Evolutionary conservation across 2,888 invertebrate genomes (phyloP), one percentile per base, ranked within the genome.

Genomic region (Flexamia atlantica): DNA sequence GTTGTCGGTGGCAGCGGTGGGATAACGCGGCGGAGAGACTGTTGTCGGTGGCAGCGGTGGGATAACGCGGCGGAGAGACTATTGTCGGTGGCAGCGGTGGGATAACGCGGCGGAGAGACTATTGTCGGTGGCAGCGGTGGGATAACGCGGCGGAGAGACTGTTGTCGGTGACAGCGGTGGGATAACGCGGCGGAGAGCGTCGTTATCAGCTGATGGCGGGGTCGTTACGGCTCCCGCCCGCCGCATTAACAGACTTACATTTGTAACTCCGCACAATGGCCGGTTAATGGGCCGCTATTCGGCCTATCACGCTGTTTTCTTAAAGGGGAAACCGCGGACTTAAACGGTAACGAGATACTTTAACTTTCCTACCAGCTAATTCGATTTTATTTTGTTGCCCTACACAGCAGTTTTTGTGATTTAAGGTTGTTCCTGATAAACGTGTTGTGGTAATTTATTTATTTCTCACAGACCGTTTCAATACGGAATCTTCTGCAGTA

Each of bases 241-340:
- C 64, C 64, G 64, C 64, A 64, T 64, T 64, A 28, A 64, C 64
- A 64, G 64, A 64, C 64, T 64, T 64, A 64, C 64, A 64, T 64
- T 64, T 64, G 64, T 64, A 28, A 64, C 64, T 28, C 28, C 57
- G 14, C 64, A 64, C 64, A 64, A 64, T 64, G 64, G 12, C 64
- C 64, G 64, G 57, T 28, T 64, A 64, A 64, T 64, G 64, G 20
- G 25, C 64, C 28, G 64, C 64, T 17, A 30, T 64, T 64, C 64
- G 30, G 64, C 64, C 64, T 64, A 64, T 64, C 64, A 64, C 28
- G 28, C 28, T 64, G 64, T 64, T 64, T 64, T 64, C 64, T 64
- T 64, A 28, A 64, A 28, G 28, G 64, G 30, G 60, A 17, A 7
- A 28, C 64, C n/a, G 14, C 23, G 57, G 57, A 12, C 23, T 57